Base-by-base conservation (phyloP, 2,113 vertebrate genomes). In the Spermophilus dauricus region DNA sequence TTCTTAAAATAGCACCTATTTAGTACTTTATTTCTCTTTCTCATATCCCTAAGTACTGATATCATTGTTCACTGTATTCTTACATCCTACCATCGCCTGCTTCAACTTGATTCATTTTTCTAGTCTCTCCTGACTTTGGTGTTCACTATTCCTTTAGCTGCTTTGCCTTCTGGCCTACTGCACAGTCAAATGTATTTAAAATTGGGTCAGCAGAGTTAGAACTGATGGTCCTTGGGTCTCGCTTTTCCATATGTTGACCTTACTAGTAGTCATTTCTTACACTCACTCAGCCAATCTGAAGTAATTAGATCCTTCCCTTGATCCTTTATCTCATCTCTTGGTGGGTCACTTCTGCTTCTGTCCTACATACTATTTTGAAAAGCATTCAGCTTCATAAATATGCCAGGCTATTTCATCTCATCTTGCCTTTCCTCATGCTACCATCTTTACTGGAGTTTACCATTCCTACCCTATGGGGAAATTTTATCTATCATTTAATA, bases 21-120 rank as follows among this genome's bases (percentile, higher is more conserved):
- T 20, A 96, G 63, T 92, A 32, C 13, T 81, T 95, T 13, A 76
- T 84, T 73, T 75, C 10, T 65, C 34, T 87, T 94, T 92, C 30
- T 95, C 20, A 9, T 80, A 42, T 34, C 4, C n/a, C 8, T 82
- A 56, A 75, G 67, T 82, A 65, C 14, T 18, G 12, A 58, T 18
- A 82, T 69, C 42, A 53, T 1, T 48, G 14, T 87, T 30, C 39
- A 70, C 69, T 73, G 8, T 67, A 53, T 51, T 39, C 56, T 45
- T 73, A 28, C 28, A 80, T n/a, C 32, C 28, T 94, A 67, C 12
- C 10, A 24, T 88, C 28, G 32, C 17, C 61, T 4, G 8, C 82
- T 88, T 91, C 48, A 86, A 8, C 39, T 58, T 72, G 82, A 37
- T 61, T 86, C 2, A 32, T 45, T 76, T 58, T 87, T 80, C n/a